Evolutionary conservation across 2,888 invertebrate genomes (phyloP), one percentile per base, ranked within the genome.

Genomic region (Drosophila dives): DNA sequence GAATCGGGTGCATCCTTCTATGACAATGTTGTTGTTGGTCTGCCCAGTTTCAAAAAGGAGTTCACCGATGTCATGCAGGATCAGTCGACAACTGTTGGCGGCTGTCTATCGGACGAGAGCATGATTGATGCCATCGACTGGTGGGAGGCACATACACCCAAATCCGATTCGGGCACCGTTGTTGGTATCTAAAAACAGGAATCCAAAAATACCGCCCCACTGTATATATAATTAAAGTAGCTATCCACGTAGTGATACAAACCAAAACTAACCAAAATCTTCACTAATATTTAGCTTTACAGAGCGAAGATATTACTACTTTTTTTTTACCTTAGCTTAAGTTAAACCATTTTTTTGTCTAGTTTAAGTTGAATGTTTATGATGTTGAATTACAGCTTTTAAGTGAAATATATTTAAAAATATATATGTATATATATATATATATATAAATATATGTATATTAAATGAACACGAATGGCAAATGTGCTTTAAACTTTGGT

Each of bases 111-210:
- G 40, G 94, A 94, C 68, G 94, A 93, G 80, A 93, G 93, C 78
- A 93, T 94, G 92, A 94, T 94, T 77, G 94, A 94, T 81, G 93
- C 94, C 29, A 94, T 94, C 77, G 93, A 94, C 59, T 94, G 94
- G 94, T 94, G 94, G 94, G 94, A 94, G 76, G 91, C 92, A 12
- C 92, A 93, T 20, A 92, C 93, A 2, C 92, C 93, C 55, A 92
- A 92, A 75, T 92, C 92, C 3, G 92, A 93, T 73, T 90, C 89
- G 11, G 69, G 79, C 49, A 64, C 71, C 6, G 77, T 77, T 2
- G 61, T 49, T 1, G 78, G 78, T 49, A 66, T 78, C 12, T 78
- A 58, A 40, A 3, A 34, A 2, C 4, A 26, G 48, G 12, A 32
- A 12, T 17, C 20, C 17, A 23, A 6, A n/a, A 23, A 12, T 3